Percentiles rank a stretch among this genome's conserved stretches.
Evolutionary conservation across 2,888 invertebrate genomes (phyloP).

Genomic region (Drosophila putrida): DNA sequence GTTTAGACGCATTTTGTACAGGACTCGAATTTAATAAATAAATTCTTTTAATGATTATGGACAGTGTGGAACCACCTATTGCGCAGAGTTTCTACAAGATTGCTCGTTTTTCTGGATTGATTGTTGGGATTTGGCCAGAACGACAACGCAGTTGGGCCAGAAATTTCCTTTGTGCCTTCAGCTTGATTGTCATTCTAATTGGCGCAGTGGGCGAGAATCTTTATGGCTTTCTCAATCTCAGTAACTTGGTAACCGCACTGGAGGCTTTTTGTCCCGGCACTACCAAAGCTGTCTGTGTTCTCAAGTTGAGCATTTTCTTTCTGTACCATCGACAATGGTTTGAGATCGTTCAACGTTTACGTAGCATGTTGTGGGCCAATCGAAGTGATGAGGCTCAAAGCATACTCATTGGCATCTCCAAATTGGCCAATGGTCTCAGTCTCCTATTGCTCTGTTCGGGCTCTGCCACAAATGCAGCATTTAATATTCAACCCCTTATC

Average conservation of each 20-base stretch:
- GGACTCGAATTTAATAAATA: background rate
- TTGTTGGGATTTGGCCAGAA: conserved; percentile 83
- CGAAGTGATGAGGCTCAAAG: conserved; percentile 44
- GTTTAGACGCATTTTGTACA: background rate
- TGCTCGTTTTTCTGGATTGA: conserved; percentile 70
- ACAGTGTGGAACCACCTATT: conserved; percentile 50
- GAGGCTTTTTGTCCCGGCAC: conserved; percentile 83
- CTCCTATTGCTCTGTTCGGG: conserved; percentile 72
- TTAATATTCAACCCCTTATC: conserved; percentile 74
- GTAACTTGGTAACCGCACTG: conserved; percentile 74
- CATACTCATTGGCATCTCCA: conserved; percentile 68
- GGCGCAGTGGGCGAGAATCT: conserved; percentile 78
- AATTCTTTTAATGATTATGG: conserved; percentile 25
- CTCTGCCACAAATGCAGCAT: conserved; percentile 71
- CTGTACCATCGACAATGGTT: conserved; percentile 67
- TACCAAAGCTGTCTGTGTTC: conserved; percentile 78
- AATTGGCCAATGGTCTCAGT: conserved; percentile 59
- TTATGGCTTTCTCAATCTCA: conserved; percentile 74
- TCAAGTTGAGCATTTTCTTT: conserved; percentile 81
- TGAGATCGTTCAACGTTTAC: conserved; percentile 62
- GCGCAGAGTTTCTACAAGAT: conserved; percentile 73
- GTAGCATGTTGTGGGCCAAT: conserved; percentile 59
- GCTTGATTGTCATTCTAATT: conserved; percentile 67
- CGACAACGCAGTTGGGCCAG: conserved; percentile 43
- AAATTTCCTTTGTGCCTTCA: conserved; percentile 65